A percentile compares a stretch with the other conserved stretches of the same genome.
Evolutionary conservation across 2,888 invertebrate species (phyloP).

Genomic region (Lathronympha strigana): DNA sequence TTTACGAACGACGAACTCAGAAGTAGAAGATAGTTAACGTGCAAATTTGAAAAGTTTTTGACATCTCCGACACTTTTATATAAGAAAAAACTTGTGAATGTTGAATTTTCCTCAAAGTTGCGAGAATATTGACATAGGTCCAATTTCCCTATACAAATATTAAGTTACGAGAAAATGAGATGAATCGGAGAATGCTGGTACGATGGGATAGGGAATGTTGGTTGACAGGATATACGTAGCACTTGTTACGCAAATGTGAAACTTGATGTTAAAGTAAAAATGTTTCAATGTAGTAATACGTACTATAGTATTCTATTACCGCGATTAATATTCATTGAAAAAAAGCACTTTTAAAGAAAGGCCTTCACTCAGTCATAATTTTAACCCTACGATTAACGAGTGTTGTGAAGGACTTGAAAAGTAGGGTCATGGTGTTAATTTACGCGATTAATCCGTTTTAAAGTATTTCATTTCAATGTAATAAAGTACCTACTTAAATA

Average conservation of each 20-base stretch:
- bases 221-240: not conserved
- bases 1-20: not conserved
- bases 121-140: constrained; percentile 66
- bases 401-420: too few species aligned
- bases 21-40: not conserved
- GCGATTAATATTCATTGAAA: too few species aligned
- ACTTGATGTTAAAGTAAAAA: not conserved
- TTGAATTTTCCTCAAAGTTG: constrained; percentile 11
- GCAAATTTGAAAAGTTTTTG: constrained; percentile 5
- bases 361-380: too few species aligned
- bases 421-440: too few species aligned
- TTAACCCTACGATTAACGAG: too few species aligned
- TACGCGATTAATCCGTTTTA: too few species aligned
- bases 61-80: constrained; percentile 29
- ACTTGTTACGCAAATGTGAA: not conserved
- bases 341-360: too few species aligned
- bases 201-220: constrained; percentile 1
- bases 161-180: constrained; percentile 53
- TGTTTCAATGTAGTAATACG: not conserved
- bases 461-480: too few species aligned
- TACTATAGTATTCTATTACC: not conserved
- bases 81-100: constrained; percentile 13
- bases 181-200: constrained; percentile 15
- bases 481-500: too few species aligned
- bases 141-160: constrained; percentile 63